Percentiles rank a stretch among this genome's conserved stretches.
These are phyloP conservation scores for Sminthurides aquaticus DNA, from an alignment of 2,888 invertebrate genomes.

Conservation along the genomic window DNA sequence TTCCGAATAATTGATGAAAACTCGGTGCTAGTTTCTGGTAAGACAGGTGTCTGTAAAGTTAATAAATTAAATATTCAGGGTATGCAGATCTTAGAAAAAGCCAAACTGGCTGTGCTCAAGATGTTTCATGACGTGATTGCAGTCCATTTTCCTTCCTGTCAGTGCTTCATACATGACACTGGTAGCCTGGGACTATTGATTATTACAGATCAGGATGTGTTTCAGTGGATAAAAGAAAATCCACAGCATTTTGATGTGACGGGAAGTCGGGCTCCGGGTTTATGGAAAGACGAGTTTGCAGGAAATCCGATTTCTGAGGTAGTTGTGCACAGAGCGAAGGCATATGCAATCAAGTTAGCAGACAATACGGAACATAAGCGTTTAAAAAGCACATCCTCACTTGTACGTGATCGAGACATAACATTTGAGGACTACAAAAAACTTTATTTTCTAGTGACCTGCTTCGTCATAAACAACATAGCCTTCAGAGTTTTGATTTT, in stretches of 20 bases:
- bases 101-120: background rate
- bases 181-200: background rate
- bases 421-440: background rate
- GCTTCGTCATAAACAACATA: background rate
- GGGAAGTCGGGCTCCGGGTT: background rate
- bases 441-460: background rate
- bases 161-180: background rate
- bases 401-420: background rate
- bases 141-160: background rate
- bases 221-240: background rate
- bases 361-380: background rate
- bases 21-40: background rate
- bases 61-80: background rate
- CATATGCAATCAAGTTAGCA: background rate
- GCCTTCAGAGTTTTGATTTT: background rate
- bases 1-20: background rate
- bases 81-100: background rate
- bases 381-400: background rate
- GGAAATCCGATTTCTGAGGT: background rate
- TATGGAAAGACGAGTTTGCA: background rate
- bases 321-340: background rate
- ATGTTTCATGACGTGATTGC: background rate
- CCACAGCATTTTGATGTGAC: background rate
- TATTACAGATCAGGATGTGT: background rate
- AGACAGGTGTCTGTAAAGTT: background rate